Conservation (phyloP, 2,888 invertebrate genomes). For the Tridacna crocea region DNA sequence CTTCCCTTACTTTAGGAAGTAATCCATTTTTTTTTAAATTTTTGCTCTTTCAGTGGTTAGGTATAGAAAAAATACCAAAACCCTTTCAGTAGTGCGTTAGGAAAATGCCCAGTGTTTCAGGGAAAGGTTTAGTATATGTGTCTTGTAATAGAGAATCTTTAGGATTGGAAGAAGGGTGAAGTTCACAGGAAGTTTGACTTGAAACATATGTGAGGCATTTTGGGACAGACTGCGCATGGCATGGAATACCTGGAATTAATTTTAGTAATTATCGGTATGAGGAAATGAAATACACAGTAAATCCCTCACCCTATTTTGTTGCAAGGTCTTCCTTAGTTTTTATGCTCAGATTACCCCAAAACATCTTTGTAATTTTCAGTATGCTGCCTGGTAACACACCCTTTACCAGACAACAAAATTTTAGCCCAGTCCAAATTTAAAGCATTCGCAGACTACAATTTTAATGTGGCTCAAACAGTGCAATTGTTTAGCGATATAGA, state of each 20-base stretch:
- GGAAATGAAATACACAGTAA: conserved; percentile 23
- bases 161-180: neutral
- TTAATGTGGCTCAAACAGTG: neutral
- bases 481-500: neutral
- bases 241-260: conserved; percentile 23
- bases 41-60: too few relatives aligned
- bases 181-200: conserved; percentile 35
- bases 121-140: too few relatives aligned
- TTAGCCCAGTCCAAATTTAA: neutral
- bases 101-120: too few relatives aligned
- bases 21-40: too few relatives aligned
- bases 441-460: neutral
- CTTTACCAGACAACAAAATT: neutral
- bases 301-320: conserved; percentile 5
- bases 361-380: neutral
- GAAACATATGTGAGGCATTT: conserved; percentile 31
- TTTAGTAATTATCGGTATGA: conserved; percentile 28
- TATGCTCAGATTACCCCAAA: neutral
- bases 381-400: neutral
- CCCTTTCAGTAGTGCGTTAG: too few relatives aligned
- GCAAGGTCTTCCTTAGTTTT: neutral
- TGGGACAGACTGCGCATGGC: conserved; percentile 26
- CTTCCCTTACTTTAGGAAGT: too few relatives aligned
- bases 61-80: too few relatives aligned
- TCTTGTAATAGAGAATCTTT: too few relatives aligned